Percentiles rank a stretch among this genome's conserved stretches.
These are phyloP conservation scores for Spialia ferax DNA, from an alignment of 2,888 invertebrate species.

Conservation along the genomic window DNA sequence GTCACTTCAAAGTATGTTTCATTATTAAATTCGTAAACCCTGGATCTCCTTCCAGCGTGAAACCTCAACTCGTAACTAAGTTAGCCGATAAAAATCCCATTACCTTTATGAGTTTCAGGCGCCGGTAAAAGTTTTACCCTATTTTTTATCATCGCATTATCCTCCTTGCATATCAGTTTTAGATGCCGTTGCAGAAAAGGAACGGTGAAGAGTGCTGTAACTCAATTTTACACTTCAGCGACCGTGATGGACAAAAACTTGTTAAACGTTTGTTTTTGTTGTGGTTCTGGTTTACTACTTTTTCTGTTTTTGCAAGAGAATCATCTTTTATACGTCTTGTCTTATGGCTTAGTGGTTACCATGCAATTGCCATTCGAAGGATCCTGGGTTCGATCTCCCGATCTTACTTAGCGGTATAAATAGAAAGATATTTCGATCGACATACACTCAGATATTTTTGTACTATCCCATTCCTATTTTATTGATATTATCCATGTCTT, in stretches of 20 bases:
- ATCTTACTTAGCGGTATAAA: too few species aligned
- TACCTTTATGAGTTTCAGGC: slow-evolving; percentile 37
- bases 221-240: background rate
- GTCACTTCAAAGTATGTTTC: background rate
- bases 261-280: too few species aligned
- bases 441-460: too few species aligned
- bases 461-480: too few species aligned
- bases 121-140: slow-evolving; percentile 37
- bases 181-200: slow-evolving; percentile 22
- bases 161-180: slow-evolving; percentile 28
- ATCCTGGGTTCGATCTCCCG: too few species aligned
- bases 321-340: too few species aligned
- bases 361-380: too few species aligned
- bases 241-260: background rate
- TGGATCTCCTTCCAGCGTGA: slow-evolving; percentile 4
- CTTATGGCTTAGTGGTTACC: too few species aligned
- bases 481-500: too few species aligned
- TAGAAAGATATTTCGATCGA: too few species aligned
- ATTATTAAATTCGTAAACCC: slow-evolving; percentile 3
- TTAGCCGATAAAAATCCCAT: slow-evolving; percentile 38
- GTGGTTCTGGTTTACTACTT: too few species aligned
- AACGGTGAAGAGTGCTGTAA: slow-evolving; percentile 2
- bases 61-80: slow-evolving; percentile 34
- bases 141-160: slow-evolving; percentile 32
- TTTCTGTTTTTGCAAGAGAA: too few species aligned